A percentile compares a stretch with the other conserved stretches of the same genome.
phyloP scores from a whole-genome alignment of 2,888 invertebrate species.

The Pheosia gnoma region DNA sequence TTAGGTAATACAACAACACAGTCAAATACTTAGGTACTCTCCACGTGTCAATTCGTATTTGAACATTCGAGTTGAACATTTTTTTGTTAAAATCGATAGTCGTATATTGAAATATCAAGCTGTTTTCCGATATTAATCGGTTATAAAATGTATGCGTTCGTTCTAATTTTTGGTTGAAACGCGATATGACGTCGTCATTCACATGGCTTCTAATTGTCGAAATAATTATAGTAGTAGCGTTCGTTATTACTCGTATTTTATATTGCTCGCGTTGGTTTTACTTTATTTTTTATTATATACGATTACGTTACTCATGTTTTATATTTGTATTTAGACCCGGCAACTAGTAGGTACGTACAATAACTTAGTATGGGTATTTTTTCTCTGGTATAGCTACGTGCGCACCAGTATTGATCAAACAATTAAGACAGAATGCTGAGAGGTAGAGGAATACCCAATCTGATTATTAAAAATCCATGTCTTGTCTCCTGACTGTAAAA shows the following conservation, averaged over 20 bases:
- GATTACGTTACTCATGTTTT: neutral
- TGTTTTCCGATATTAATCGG: conserved; percentile 40
- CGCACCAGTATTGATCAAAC: too few species aligned
- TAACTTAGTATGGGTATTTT: too few species aligned
- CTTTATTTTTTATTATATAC: too few species aligned
- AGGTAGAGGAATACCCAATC: too few species aligned
- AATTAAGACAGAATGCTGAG: too few species aligned
- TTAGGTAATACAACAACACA: too few species aligned
- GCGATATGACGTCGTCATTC: conserved; percentile 19
- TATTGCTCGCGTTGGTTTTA: neutral
- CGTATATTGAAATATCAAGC: conserved; percentile 47
- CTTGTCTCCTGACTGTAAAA: too few species aligned
- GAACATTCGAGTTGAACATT: conserved; percentile 22
- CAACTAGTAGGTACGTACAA: neutral
- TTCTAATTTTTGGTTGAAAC: conserved; percentile 37
- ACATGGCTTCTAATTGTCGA: conserved; percentile 22
- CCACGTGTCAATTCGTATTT: conserved; percentile 16
- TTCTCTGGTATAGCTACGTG: too few species aligned
- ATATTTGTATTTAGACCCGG: neutral
- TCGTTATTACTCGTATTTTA: neutral
- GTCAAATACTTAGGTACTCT: too few species aligned
- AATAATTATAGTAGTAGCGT: conserved; percentile 12
- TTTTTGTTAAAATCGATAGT: conserved; percentile 45
- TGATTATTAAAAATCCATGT: too few species aligned
- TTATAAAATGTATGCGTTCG: conserved; percentile 45